A percentile compares a stretch with the other conserved stretches of the same genome.
Conservation (phyloP, 2,113 vertebrate species). For the Bambusicola thoracicus region DNA sequence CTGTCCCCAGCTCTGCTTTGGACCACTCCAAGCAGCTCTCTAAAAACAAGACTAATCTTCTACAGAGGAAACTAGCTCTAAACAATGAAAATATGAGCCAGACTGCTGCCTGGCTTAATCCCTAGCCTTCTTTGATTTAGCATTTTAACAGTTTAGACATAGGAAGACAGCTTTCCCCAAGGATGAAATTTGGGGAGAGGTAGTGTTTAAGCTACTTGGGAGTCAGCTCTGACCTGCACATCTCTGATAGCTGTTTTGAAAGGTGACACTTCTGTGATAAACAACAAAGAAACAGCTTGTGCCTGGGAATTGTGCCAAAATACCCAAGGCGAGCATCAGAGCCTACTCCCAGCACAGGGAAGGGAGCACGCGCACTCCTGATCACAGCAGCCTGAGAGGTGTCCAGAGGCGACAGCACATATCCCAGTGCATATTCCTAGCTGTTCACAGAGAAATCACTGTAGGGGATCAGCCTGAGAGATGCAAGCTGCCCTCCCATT, state of each 20-base stretch:
- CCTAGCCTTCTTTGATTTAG: constrained; percentile 4
- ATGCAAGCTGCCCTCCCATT: background rate
- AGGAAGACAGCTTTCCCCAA: background rate
- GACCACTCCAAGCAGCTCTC: constrained; percentile 21
- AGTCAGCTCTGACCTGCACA: constrained; percentile 43
- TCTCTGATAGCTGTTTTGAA: background rate
- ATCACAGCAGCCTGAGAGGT: constrained; percentile 38
- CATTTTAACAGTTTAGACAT: constrained; percentile 29
- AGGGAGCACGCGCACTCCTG: background rate
- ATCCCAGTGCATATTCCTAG: background rate
- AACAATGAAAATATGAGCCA: background rate
- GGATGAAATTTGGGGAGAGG: constrained; percentile 32
- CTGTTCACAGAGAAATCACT: background rate
- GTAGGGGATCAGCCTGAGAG: background rate
- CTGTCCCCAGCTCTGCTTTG: background rate
- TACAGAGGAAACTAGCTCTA: background rate
- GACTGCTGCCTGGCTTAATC: constrained; percentile 4
- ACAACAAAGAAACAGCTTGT: constrained; percentile 67
- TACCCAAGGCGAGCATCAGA: constrained; percentile 54
- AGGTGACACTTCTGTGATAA: constrained; percentile 66
- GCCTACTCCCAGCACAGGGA: constrained; percentile 6
- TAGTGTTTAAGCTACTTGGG: background rate
- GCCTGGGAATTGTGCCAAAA: constrained; percentile 52
- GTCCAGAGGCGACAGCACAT: background rate
- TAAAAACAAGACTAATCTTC: constrained; percentile 43